Conservation (phyloP, 2,113 vertebrate genomes). For the Dicentrarchus labrax region DNA sequence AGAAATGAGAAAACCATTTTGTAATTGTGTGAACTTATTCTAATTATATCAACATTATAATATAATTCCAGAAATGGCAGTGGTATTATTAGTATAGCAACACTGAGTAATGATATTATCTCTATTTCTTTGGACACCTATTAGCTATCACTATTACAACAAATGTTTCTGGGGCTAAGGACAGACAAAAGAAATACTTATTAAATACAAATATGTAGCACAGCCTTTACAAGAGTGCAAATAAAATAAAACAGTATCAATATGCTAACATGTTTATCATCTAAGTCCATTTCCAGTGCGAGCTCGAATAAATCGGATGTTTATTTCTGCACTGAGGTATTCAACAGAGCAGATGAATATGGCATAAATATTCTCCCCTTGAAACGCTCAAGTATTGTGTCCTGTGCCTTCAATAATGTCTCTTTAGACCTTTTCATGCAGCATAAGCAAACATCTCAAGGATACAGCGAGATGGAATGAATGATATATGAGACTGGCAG, state of each 20-base stretch:
- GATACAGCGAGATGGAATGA: conserved; percentile 55
- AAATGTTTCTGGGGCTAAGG: background rate
- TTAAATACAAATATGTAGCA: background rate
- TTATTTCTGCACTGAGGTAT: conserved; percentile 1
- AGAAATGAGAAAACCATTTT: too few species aligned
- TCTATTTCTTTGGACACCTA: background rate
- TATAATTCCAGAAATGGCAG: background rate
- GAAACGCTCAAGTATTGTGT: conserved; percentile 21
- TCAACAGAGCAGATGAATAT: background rate
- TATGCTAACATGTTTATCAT: background rate
- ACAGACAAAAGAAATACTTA: background rate
- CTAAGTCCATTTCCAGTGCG: background rate
- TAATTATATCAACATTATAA: background rate
- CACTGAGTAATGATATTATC: background rate
- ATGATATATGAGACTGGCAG: conserved; percentile 53
- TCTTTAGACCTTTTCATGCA: conserved; percentile 39
- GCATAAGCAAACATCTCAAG: conserved; percentile 57
- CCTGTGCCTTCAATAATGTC: background rate
- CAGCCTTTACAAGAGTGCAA: background rate
- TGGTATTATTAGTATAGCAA: background rate
- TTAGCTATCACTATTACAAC: background rate
- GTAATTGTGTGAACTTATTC: background rate
- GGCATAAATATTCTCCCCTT: conserved; percentile 14
- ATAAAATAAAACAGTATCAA: background rate
- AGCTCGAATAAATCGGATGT: background rate